Base-by-base conservation (phyloP, 2,113 vertebrate species). In the Sinocyclocheilus anophthalmus region DNA sequence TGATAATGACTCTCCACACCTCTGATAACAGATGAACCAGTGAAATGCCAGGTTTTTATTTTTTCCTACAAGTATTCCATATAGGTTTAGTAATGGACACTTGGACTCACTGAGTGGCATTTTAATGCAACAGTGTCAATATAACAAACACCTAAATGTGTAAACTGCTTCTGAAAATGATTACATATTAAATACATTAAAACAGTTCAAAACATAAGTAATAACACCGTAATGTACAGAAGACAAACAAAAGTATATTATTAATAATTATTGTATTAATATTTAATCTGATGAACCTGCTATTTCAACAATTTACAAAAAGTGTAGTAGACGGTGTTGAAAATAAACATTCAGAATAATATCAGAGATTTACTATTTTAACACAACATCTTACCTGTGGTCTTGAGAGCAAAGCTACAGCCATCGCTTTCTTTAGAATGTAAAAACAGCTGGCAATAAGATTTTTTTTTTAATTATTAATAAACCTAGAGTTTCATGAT, bases 311-410 rank as follows among this genome's bases (percentile, higher is more conserved):
- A 4, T 55, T 53, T 10, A 18, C 14, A 53, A 26, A 26, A 26
- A 26, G 26, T 72, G 18, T 9, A 76, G 14, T 4, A 76, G n/a
- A 76, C 14, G 8, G 4, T 76, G 10, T 45, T 70, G 8, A 30
- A 18, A 50, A 26, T 18, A 26, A 76, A 9, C 1, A 50, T 26
- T 26, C 0, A 18, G 1, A 76, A 48, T 16, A 55, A 55, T 30
- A 53, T 50, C n/a, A 48, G 2, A 48, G 1, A 3, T 5, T 37
- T 42, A n/a, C 0, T 13, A 45, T 45, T 45, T 75, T 48, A n/a
- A 24, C 11, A n/a, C 0, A 13, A 45, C 33, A 24, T 63, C 53
- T 78, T 85, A 85, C 84, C 84, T 79, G 45, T 48, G 7, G 45
- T 24, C 9, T 55, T 26, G 22, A 79, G 1, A 42, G 33, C 12